Evolutionary conservation across 37 sponge, comb jelly and placozoan species (phyloP).

Genomic region (Aplysina aerophoba): DNA sequence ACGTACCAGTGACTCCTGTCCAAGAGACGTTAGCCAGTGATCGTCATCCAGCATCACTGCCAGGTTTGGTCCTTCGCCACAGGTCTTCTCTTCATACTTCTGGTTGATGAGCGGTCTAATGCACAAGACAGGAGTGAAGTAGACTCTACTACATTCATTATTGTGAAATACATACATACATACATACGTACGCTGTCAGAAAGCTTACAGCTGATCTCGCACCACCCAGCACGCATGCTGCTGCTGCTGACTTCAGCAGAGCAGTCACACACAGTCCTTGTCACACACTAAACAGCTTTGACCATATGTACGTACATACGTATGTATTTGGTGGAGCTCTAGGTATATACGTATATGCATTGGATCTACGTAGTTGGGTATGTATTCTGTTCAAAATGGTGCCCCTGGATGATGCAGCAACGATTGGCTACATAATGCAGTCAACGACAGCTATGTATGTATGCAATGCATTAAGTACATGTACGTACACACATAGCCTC

Average conservation of each 20-base stretch:
- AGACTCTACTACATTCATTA: neutral
- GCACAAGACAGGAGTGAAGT: neutral
- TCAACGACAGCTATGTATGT: too few species aligned
- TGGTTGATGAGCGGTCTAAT: slow-evolving; percentile 89
- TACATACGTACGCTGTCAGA: too few species aligned
- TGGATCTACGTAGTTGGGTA: neutral
- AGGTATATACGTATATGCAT: slow-evolving; percentile 6
- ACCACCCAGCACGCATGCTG: too few species aligned
- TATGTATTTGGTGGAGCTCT: neutral
- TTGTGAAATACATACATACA: neutral
- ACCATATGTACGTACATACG: slow-evolving; percentile 6
- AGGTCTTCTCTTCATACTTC: slow-evolving; percentile 86
- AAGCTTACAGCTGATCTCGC: too few species aligned
- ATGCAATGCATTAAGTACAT: neutral
- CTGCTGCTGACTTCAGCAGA: too few species aligned
- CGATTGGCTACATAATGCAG: too few species aligned
- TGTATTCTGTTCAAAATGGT: too few species aligned
- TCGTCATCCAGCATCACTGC: slow-evolving; percentile 89
- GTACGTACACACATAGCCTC: too few species aligned
- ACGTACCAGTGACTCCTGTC: too few species aligned
- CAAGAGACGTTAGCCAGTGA: slow-evolving; percentile 28
- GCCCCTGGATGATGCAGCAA: too few species aligned
- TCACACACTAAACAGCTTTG: too few species aligned
- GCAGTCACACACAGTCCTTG: too few species aligned
- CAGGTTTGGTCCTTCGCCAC: slow-evolving; percentile 91